Conservation (phyloP, 2,888 invertebrate genomes). For the Andrena trimmerana region DNA sequence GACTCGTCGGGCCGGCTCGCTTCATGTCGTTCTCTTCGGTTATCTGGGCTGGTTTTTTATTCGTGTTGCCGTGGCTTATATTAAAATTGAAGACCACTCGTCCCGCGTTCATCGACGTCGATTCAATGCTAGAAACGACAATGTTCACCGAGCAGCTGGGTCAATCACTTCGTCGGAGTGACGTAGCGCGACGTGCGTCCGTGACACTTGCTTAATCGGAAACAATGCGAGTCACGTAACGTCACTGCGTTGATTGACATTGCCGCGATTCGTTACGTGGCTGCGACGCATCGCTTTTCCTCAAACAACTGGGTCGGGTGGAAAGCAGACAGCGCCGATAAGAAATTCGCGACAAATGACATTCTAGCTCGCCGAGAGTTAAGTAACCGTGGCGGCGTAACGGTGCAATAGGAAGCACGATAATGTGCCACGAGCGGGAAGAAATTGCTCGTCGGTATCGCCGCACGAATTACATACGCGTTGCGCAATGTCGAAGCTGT, state of each 20-base stretch:
- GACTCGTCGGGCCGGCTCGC: background rate
- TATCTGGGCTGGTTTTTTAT: background rate
- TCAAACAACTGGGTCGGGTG: slow-evolving; percentile 15
- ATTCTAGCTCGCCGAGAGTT: slow-evolving; percentile 21
- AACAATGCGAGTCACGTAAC: slow-evolving; percentile 73
- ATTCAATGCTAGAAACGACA: background rate
- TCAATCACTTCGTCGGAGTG: slow-evolving; percentile 70
- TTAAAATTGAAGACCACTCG: background rate
- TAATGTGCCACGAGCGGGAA: slow-evolving; percentile 3
- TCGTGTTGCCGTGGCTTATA: background rate
- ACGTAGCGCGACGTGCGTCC: slow-evolving; percentile 62
- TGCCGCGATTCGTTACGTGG: slow-evolving; percentile 54
- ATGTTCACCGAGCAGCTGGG: slow-evolving; percentile 43
- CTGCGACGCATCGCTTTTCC: slow-evolving; percentile 34
- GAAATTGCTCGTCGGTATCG: background rate
- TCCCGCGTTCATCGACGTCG: background rate
- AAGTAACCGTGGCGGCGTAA: slow-evolving; percentile 34
- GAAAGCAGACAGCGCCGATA: background rate
- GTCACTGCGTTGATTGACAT: slow-evolving; percentile 63
- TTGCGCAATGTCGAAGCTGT: background rate
- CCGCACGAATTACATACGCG: background rate
- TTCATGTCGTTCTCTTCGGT: background rate
- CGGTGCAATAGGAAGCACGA: background rate
- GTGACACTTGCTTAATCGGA: slow-evolving; percentile 70
- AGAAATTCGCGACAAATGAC: background rate